Evolutionary conservation across 1,140 invertebrate species (phyloP), one percentile per base, ranked within the genome.

Genomic region (Sitophilus oryzae): DNA sequence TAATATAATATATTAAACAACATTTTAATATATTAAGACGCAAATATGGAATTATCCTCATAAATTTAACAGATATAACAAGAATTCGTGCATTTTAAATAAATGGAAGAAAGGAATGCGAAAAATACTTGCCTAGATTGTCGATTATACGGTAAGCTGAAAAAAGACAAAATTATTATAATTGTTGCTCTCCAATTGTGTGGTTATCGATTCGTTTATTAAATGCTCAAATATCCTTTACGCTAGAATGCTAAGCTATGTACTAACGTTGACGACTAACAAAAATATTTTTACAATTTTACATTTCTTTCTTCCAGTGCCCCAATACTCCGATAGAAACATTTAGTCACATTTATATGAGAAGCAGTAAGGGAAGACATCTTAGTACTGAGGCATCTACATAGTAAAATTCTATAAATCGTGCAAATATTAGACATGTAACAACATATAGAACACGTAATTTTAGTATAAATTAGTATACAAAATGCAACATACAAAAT

Each of bases 101-200:
- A 45, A 22, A 47, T 58, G 56, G 49, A 58, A 58, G 56, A 58
- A 58, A 58, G 56, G 45, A 58, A 58, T 58, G 56, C 46, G 37
- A 52, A 52, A 25, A 36, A 58, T 58, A 58, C 56, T 58, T 58
- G 56, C 56, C 56, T 52, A 52, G 56, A 58, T 52, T 46, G 44
- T 58, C 56, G 45, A 58, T 58, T 21, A 58, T 52, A 58, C 56
- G 56, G 56, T 58, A 58, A 58, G 56, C 56, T 58, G 50, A 34
- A 58, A 58, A 21, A 52, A 58, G 38, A 52, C 20, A 52, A 57
- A 57, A 56, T 16, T n/a, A 40, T 43, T 49, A 56, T 56, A 43
- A 20, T 25, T 16, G 44, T 18, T 14, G 10, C 14, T 19, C n/a
- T 18, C 11, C 25, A 30, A 30, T 6, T 6, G 5, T 30, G 5